These are phyloP conservation scores for Cinclus cinclus DNA, from an alignment of 2,113 vertebrate species.

Conservation along the genomic window DNA sequence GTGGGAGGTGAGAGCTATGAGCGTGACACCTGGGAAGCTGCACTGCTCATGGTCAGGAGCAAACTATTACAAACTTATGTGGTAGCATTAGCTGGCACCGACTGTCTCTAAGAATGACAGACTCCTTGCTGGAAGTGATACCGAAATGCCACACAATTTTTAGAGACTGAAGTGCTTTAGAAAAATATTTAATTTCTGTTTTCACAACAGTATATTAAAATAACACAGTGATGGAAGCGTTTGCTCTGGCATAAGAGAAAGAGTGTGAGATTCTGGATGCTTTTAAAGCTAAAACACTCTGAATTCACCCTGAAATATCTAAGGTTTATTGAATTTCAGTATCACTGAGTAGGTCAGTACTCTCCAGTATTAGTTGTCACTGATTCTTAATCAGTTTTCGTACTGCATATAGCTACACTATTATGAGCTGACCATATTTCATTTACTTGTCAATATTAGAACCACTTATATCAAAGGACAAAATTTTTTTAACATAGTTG, in stretches of 20 bases:
- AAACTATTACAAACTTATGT: background rate
- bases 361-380: background rate
- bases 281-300: constrained; percentile 5
- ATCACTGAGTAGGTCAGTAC: background rate
- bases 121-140: constrained; percentile 19
- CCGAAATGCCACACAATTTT: constrained; percentile 27
- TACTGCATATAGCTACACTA: background rate
- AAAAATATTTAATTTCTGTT: constrained; percentile 48
- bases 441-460: background rate
- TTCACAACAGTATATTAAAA: background rate
- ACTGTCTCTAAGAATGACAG: background rate
- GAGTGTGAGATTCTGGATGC: background rate
- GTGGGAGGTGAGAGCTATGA: constrained; percentile 28
- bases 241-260: constrained; percentile 40
- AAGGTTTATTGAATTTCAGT: background rate
- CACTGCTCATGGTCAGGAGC: background rate
- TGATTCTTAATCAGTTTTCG: background rate
- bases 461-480: background rate
- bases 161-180: constrained; percentile 7
- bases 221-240: background rate
- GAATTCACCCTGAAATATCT: background rate
- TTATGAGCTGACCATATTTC: background rate
- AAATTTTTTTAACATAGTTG: background rate
- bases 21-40: constrained; percentile 29
- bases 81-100: background rate